A percentile compares a stretch with the other conserved stretches of the same genome.
Conservation (phyloP, 2,797 vertebrate genomes). For the Silurus lanzhouensis region DNA sequence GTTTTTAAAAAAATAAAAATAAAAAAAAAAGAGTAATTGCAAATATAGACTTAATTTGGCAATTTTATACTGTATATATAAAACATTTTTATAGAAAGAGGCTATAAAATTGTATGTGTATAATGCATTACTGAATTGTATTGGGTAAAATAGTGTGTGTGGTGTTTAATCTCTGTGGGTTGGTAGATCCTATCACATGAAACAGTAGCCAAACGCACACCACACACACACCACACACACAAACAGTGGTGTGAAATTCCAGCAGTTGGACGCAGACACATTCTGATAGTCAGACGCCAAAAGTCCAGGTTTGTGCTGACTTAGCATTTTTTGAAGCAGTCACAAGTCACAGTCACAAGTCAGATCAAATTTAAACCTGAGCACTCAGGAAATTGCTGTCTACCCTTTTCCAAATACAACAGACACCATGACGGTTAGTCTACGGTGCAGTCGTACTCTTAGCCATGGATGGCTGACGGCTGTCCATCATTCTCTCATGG, state of each 20-base stretch:
- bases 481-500: background rate
- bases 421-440: background rate
- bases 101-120: background rate
- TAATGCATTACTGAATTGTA: background rate
- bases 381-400: background rate
- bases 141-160: background rate
- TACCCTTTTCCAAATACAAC: background rate
- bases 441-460: background rate
- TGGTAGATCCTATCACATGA: conserved; percentile 58
- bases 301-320: conserved; percentile 56
- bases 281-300: conserved; percentile 64
- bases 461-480: background rate
- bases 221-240: conserved; percentile 46
- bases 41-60: background rate
- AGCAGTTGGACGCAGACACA: conserved; percentile 47
- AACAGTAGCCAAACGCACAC: conserved; percentile 37
- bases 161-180: background rate
- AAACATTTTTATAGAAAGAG: background rate
- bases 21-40: background rate
- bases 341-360: too few species aligned
- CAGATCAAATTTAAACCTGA: background rate
- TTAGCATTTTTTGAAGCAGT: conserved; percentile 40
- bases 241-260: conserved; percentile 60
- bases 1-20: background rate
- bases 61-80: background rate